These are phyloP conservation scores for Actenoides lindsayi DNA, from an alignment of 2,113 vertebrate genomes.

Conservation along the genomic window DNA sequence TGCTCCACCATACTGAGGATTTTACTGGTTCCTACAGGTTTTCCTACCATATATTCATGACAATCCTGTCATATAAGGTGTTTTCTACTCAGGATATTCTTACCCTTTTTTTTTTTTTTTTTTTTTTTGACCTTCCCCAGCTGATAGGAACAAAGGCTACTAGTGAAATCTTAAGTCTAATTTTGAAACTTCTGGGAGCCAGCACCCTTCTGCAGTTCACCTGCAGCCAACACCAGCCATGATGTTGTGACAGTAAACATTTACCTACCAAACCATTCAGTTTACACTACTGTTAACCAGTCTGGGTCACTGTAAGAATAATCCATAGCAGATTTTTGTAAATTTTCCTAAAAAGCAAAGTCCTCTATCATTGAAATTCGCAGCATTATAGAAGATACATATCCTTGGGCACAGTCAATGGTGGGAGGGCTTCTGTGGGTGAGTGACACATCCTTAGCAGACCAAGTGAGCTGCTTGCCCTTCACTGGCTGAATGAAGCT, in stretches of 20 bases:
- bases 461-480: background rate
- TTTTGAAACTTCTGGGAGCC: background rate
- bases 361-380: background rate
- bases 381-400: background rate
- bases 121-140: background rate
- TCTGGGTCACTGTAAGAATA: background rate
- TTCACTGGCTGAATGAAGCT: background rate
- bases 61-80: background rate
- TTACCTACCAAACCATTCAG: background rate
- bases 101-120: background rate
- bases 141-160: background rate
- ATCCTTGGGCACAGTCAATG: background rate
- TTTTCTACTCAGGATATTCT: background rate
- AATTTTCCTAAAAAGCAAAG: background rate
- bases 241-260: background rate
- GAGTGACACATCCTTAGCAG: background rate
- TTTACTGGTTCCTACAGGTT: background rate
- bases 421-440: accelerated
- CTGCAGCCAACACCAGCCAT: background rate
- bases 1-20: background rate
- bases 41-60: background rate
- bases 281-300: background rate
- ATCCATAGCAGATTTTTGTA: background rate
- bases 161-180: background rate
- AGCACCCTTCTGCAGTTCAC: background rate